Conservation (phyloP, 1,140 invertebrate species). For the Apis laboriosa region DNA sequence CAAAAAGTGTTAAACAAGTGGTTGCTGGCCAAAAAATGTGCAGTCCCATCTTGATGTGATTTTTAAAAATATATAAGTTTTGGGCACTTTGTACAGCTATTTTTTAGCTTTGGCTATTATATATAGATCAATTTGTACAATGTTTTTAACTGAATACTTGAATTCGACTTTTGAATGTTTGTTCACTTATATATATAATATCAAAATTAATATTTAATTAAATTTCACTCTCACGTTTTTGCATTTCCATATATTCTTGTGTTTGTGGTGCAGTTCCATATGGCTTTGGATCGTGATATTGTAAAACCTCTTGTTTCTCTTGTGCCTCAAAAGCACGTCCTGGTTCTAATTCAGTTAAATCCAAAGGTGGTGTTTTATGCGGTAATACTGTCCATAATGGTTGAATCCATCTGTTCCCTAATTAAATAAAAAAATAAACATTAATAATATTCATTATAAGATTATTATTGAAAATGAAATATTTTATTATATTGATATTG, state of each 20-base stretch:
- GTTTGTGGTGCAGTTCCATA: conserved; percentile 64
- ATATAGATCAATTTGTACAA: conserved; percentile 10
- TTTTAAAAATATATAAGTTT: background rate
- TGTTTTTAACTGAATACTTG: background rate
- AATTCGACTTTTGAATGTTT: conserved; percentile 12
- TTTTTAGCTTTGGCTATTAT: conserved; percentile 9
- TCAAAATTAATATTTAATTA: conserved; percentile 81
- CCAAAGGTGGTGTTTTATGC: conserved; percentile 90
- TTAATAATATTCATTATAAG: background rate
- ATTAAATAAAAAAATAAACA: conserved; percentile 53
- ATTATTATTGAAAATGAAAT: background rate
- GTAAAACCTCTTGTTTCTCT: conserved; percentile 61
- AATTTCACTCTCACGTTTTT: conserved; percentile 91
- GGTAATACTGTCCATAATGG: conserved; percentile 91
- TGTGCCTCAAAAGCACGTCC: conserved; percentile 67
- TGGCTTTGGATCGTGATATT: conserved; percentile 72
- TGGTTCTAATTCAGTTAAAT: conserved; percentile 87
- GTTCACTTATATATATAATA: background rate
- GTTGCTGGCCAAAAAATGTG: conserved; percentile 88
- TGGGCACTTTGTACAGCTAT: background rate
- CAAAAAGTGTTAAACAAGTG: conserved; percentile 86
- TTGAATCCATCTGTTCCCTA: conserved; percentile 91
- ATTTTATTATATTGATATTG: background rate
- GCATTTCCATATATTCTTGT: conserved; percentile 87
- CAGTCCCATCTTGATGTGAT: conserved; percentile 82